Evolutionary conservation across 2,888 invertebrate species (phyloP), one percentile per base, ranked within the genome.

Genomic region (Crocallis elinguaria): DNA sequence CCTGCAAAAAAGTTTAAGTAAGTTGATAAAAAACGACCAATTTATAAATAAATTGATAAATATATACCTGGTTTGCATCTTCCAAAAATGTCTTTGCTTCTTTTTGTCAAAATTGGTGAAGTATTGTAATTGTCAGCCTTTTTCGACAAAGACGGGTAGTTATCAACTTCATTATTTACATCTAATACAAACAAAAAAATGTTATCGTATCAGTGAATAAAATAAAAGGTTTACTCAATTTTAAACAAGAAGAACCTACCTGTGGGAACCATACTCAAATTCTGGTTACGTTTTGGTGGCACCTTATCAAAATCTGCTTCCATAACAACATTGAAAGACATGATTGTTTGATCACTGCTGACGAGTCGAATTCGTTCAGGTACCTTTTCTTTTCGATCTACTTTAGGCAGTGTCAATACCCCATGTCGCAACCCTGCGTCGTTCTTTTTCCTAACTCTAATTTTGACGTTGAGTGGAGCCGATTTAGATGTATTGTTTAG

Each of bases 61-160:
- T 12, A 3, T 9, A 11, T 74, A 83, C 90, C 90, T 76, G 84
- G 85, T 73, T 88, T 90, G 60, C 86, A 88, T 68, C 75, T 85
- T 52, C 88, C 87, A 51, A 89, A 78, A 51, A 86, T 73, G 33
- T 60, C 61, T 61, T 73, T 78, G 27, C 75, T 69, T 42, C 55
- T 67, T 44, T 53, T 67, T 11, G 64, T 27, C 8, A 57, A 39
- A 23, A 56, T 52, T 14, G 58, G 46, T 27, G 54, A 46, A 9
- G 54, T 39, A 19, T 60, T 52, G 33, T 52, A 27, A 16, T 60
- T 52, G 29, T 66, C 46, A 41, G 44, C 57, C 12, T 63, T 69
- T 66, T 79, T 78, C 1, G 66, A 64, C 29, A 80, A 60, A 9
- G 65, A 58, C 0, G 16, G 1, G 17, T 9, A 2, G 4, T 30